Conservation (phyloP, 2,113 vertebrate species). For the Microcebus jonahi region DNA sequence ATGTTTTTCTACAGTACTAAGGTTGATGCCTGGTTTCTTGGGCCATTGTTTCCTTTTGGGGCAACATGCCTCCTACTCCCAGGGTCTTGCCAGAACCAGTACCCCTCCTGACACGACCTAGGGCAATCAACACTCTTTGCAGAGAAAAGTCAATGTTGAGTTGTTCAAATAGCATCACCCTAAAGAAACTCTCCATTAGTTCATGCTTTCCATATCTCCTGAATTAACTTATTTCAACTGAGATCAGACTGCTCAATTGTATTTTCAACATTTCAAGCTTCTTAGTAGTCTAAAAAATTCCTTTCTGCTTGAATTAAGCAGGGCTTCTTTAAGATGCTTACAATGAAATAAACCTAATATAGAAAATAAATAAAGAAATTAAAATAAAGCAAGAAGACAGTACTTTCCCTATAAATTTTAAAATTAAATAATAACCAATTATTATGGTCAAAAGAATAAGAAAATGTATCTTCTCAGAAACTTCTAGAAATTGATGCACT, state of each 20-base stretch:
- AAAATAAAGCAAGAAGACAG: background rate
- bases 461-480: background rate
- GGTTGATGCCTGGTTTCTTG: background rate
- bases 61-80: background rate
- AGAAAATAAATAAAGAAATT: constrained; percentile 1
- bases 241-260: background rate
- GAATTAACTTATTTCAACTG: background rate
- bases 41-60: background rate
- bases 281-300: background rate
- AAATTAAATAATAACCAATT: background rate
- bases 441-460: background rate
- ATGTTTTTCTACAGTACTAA: background rate
- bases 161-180: background rate
- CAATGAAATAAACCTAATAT: constrained; percentile 22
- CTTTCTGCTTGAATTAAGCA: background rate
- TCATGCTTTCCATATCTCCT: background rate
- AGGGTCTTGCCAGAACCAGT: background rate
- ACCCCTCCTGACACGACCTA: background rate
- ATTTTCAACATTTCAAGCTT: background rate
- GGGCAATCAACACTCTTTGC: background rate
- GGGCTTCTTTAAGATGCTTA: background rate
- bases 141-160: background rate
- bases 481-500: background rate
- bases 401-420: background rate
- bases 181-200: background rate